A percentile compares a stretch with the other conserved stretches of the same genome.
Evolutionary conservation across 2,797 vertebrate species (phyloP).

Genomic region (Hypotaenidia okinawae): DNA sequence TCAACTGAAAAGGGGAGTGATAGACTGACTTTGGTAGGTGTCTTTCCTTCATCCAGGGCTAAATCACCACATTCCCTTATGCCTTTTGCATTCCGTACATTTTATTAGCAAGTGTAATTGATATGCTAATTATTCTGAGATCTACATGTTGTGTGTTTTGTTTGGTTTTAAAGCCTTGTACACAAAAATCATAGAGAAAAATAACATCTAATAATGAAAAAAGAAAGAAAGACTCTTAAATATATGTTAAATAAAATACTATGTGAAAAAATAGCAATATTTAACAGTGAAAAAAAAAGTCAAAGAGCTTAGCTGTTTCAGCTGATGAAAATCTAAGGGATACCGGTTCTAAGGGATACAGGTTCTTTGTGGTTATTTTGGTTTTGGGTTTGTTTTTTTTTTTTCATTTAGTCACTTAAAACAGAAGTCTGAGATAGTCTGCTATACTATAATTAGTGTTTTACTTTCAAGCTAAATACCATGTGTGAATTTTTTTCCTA

Average conservation of each 20-base stretch:
- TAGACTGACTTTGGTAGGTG: too few species aligned
- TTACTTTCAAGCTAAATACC: neutral
- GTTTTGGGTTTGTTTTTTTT: neutral
- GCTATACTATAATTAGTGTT: neutral
- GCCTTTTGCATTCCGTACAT: neutral
- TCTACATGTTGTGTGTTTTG: too few species aligned
- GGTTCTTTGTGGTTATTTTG: neutral
- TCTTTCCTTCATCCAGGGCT: too few species aligned
- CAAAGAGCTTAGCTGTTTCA: neutral
- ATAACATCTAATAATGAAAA: neutral
- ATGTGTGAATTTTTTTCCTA: neutral
- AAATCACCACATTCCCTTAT: neutral
- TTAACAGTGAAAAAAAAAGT: neutral
- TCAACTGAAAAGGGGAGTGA: too few species aligned
- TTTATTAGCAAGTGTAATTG: neutral
- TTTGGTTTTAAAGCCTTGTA: too few species aligned
- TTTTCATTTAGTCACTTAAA: neutral
- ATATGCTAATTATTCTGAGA: neutral
- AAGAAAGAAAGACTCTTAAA: neutral
- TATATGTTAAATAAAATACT: neutral
- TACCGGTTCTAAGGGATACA: neutral
- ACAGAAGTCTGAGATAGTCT: neutral
- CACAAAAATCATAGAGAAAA: neutral
- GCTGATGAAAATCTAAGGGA: neutral
- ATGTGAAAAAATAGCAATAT: neutral